Conservation (phyloP, 2,888 invertebrate genomes). For the Tenthredo distinguenda region DNA sequence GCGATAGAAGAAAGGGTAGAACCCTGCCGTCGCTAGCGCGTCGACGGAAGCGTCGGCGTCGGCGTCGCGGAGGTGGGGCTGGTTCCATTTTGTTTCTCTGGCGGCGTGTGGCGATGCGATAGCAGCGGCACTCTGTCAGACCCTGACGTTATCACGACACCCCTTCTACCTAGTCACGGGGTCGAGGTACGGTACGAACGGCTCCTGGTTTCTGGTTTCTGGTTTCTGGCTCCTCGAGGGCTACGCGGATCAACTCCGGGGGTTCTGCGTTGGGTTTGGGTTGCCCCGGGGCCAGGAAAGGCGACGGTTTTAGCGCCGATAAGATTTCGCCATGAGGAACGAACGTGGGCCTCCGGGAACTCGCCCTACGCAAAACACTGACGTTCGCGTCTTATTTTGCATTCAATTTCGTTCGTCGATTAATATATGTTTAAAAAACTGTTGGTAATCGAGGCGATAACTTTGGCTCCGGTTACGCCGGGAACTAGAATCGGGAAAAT, state of each 20-base stretch:
- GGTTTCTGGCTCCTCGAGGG: slow-evolving; percentile 51
- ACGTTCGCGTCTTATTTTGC: neutral
- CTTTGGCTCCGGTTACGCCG: neutral
- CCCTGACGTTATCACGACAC: slow-evolving; percentile 80
- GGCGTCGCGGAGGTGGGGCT: slow-evolving; percentile 63
- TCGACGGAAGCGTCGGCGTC: slow-evolving; percentile 56
- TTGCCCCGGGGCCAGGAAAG: neutral
- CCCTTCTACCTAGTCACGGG: slow-evolving; percentile 70
- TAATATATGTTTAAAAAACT: neutral
- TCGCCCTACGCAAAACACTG: neutral
- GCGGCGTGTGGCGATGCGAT: slow-evolving; percentile 80
- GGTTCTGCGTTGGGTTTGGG: slow-evolving; percentile 10
- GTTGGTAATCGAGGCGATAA: neutral
- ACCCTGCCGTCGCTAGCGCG: slow-evolving; percentile 36
- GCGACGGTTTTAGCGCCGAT: slow-evolving; percentile 35
- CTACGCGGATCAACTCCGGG: slow-evolving; percentile 39
- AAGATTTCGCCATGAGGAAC: slow-evolving; percentile 33
- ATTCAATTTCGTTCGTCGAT: neutral
- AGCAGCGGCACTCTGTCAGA: slow-evolving; percentile 81
- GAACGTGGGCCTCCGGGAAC: neutral
- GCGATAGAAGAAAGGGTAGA: slow-evolving; percentile 12
- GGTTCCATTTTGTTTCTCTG: slow-evolving; percentile 79
- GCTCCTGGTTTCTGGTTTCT: slow-evolving; percentile 47
- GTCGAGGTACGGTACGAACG: slow-evolving; percentile 47
- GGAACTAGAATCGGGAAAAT: neutral